These are phyloP conservation scores for Lepeophtheirus salmonis DNA, from an alignment of 1,140 invertebrate species.

Conservation along the genomic window DNA sequence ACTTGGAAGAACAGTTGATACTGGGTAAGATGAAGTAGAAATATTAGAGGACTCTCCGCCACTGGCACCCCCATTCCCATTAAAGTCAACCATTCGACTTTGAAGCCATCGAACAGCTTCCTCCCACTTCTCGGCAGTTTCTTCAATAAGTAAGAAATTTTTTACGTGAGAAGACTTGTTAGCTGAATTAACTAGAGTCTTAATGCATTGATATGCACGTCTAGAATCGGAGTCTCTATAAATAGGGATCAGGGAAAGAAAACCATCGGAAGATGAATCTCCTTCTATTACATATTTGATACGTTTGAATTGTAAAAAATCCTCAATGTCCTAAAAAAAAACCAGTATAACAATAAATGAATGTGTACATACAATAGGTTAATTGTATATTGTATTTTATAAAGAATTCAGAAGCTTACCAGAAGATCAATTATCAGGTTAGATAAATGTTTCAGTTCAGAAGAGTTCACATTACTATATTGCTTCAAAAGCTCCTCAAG, in stretches of 20 bases:
- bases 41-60: constrained; percentile 8
- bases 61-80: constrained; percentile 23
- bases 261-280: constrained; percentile 24
- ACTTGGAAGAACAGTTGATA: neutral
- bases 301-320: constrained; percentile 28
- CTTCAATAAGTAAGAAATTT: constrained; percentile 29
- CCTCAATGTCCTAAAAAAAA: constrained; percentile 27
- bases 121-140: constrained; percentile 31
- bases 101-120: constrained; percentile 35
- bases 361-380: neutral
- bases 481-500: constrained; percentile 22
- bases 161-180: constrained; percentile 27
- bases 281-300: constrained; percentile 30
- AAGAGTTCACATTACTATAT: constrained; percentile 28
- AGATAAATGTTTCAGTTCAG: constrained; percentile 30
- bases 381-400: neutral
- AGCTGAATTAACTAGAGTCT: constrained; percentile 31
- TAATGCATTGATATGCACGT: constrained; percentile 34
- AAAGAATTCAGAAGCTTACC: constrained; percentile 19
- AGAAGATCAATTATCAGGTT: constrained; percentile 27
- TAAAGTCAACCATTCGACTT: constrained; percentile 31
- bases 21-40: neutral
- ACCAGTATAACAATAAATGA: neutral
- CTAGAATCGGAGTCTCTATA: constrained; percentile 30
- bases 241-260: constrained; percentile 27